phyloP scores from a whole-genome alignment of 1,140 invertebrate genomes.

The Zaprionus africanus region DNA sequence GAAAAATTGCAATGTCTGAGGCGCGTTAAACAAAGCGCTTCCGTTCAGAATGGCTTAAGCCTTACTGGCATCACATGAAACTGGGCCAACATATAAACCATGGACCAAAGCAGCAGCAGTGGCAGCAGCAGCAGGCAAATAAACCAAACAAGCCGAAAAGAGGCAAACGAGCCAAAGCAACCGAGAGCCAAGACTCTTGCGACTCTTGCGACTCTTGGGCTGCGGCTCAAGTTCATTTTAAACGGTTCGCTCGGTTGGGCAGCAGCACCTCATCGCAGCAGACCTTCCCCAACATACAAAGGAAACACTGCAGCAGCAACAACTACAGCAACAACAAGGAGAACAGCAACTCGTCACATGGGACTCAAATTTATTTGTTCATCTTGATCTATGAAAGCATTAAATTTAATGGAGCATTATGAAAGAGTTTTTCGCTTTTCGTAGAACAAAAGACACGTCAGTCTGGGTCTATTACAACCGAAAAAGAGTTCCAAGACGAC shows the following conservation, averaged over 20 bases:
- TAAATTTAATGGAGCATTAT: constrained; percentile 72
- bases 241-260: constrained; percentile 63
- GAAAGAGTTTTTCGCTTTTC: constrained; percentile 53
- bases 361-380: constrained; percentile 68
- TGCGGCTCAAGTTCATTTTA: constrained; percentile 65
- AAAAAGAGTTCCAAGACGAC: not conserved
- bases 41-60: constrained; percentile 60
- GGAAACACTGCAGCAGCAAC: constrained; percentile 15
- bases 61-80: constrained; percentile 31
- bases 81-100: constrained; percentile 63
- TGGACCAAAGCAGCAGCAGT: constrained; percentile 36
- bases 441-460: constrained; percentile 55
- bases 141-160: constrained; percentile 3
- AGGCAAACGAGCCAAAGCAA: not conserved
- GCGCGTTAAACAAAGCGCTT: constrained; percentile 71
- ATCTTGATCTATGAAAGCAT: constrained; percentile 73
- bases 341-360: constrained; percentile 48
- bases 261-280: constrained; percentile 34
- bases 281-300: constrained; percentile 23
- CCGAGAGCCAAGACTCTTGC: too few species aligned
- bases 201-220: constrained; percentile 26
- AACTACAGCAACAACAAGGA: constrained; percentile 34
- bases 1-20: constrained; percentile 54
- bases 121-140: constrained; percentile 5
- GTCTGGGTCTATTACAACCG: not conserved